These are phyloP conservation scores for Climacteris rufus DNA, from an alignment of 2,113 vertebrate species.

Conservation along the genomic window DNA sequence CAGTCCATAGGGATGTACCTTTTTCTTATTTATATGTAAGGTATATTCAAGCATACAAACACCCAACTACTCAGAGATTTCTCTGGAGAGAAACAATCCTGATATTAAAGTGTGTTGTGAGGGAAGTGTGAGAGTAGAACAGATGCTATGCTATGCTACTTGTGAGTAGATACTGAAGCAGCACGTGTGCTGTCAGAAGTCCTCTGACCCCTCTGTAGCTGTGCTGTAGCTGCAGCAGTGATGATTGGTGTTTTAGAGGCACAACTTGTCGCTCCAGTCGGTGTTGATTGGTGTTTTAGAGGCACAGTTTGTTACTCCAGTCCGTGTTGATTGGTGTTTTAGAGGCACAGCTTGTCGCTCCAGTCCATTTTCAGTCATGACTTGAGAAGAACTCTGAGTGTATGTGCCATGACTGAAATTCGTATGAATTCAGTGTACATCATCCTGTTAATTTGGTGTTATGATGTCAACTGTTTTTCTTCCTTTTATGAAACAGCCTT, in stretches of 20 bases:
- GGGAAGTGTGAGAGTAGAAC: not conserved
- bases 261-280: not conserved
- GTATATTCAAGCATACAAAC: not conserved
- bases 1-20: not conserved
- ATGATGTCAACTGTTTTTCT: not conserved
- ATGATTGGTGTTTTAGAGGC: not conserved
- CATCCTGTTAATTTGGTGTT: not conserved
- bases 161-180: not conserved
- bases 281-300: not conserved
- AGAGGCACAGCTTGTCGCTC: not conserved
- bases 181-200: not conserved
- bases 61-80: not conserved
- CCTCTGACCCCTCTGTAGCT: not conserved
- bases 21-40: not conserved
- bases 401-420: not conserved
- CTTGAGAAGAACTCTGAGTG: not conserved
- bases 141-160: not conserved
- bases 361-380: not conserved
- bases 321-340: not conserved
- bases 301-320: not conserved
- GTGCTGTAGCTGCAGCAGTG: not conserved
- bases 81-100: not conserved
- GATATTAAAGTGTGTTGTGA: not conserved
- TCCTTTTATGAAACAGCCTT: constrained; percentile 67
- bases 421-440: not conserved